Conservation (phyloP, 2,113 vertebrate genomes). For the Boulengeromyrus knoepffleri region DNA sequence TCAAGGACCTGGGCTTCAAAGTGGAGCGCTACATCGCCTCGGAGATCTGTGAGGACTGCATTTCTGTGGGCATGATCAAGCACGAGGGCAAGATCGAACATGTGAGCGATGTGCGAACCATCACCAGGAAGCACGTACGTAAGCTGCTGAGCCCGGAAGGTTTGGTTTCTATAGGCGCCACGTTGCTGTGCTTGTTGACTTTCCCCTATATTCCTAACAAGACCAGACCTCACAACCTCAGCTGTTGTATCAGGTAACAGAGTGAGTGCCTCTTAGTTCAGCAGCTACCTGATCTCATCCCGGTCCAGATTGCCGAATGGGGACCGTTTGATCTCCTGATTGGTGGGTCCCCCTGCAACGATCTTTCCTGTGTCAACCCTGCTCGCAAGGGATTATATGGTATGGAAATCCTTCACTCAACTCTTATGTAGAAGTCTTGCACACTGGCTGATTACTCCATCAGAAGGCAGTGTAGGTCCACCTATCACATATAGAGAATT, state of each 20-base stretch:
- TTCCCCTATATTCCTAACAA: background rate
- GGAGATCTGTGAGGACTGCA: conserved; percentile 82
- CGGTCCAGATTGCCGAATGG: conserved; percentile 81
- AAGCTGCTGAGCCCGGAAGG: background rate
- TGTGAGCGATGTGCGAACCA: conserved; percentile 76
- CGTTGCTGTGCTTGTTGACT: background rate
- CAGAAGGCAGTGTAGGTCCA: background rate
- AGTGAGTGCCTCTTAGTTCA: background rate
- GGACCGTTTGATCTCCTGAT: conserved; percentile 93
- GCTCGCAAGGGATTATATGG: conserved; percentile 84
- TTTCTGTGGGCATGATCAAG: conserved; percentile 71
- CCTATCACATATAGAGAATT: background rate
- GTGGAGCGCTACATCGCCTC: conserved; percentile 84
- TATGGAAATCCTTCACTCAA: conserved; percentile 37
- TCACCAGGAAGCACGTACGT: conserved; percentile 82
- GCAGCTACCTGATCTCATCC: background rate
- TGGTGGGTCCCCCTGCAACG: conserved; percentile 87
- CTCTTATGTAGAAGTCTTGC: background rate
- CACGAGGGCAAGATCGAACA: conserved; percentile 82
- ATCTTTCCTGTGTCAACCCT: conserved; percentile 80
- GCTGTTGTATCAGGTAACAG: background rate
- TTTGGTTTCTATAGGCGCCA: background rate
- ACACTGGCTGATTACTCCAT: background rate
- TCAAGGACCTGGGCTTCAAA: conserved; percentile 83
- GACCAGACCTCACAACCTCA: background rate